These are phyloP conservation scores for Scophthalmus maximus DNA, from an alignment of 2,113 vertebrate species.

Conservation along the genomic window DNA sequence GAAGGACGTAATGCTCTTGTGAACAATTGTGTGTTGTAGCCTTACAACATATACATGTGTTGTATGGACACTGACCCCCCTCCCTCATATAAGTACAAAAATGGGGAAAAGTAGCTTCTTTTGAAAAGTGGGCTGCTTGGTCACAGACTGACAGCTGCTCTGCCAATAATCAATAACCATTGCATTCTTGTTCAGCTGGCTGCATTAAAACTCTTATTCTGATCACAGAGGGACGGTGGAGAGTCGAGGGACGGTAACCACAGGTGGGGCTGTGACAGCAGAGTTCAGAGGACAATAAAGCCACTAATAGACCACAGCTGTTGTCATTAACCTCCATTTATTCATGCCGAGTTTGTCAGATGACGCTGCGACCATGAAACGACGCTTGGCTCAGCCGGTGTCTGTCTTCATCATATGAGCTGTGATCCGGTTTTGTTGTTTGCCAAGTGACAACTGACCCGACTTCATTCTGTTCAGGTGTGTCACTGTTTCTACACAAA, in stretches of 20 bases:
- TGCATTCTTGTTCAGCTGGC: not conserved
- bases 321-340: conserved; percentile 2
- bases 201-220: not conserved
- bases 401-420: not conserved
- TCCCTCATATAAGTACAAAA: too few species aligned
- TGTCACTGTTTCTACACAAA: not conserved
- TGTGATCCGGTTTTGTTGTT: not conserved
- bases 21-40: too few species aligned
- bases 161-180: too few species aligned
- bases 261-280: not conserved
- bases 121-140: too few species aligned
- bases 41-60: too few species aligned
- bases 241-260: not conserved
- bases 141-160: too few species aligned
- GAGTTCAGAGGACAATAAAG: not conserved
- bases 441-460: not conserved
- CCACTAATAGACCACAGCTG: not conserved
- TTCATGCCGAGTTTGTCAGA: not conserved
- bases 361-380: not conserved
- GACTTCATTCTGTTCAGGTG: not conserved
- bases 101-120: too few species aligned
- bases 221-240: not conserved
- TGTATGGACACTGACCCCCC: too few species aligned
- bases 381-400: not conserved
- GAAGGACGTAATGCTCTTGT: too few species aligned